Conservation (phyloP, 1,140 invertebrate species). For the Neuroterus valhalla region DNA sequence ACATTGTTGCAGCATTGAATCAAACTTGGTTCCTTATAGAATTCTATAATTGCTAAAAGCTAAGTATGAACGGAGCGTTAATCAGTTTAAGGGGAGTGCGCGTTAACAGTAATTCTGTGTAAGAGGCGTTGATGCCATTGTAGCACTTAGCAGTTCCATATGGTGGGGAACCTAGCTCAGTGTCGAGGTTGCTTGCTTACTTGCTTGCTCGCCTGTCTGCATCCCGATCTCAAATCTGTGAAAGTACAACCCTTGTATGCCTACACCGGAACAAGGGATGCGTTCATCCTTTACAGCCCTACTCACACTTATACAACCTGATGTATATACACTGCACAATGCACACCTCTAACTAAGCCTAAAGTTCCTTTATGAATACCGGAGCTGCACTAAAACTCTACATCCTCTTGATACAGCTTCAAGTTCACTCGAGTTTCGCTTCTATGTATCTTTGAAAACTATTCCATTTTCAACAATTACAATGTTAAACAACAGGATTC, state of each 20-base stretch:
- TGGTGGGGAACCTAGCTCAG: constrained; percentile 48
- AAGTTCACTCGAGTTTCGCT: too few species aligned
- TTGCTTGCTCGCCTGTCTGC: constrained; percentile 55
- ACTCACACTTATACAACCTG: constrained; percentile 6
- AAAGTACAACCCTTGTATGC: constrained; percentile 56
- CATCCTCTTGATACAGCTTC: too few species aligned
- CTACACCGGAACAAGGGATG: constrained; percentile 57
- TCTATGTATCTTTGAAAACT: too few species aligned
- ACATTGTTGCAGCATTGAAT: neutral
- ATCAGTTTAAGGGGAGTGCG: constrained; percentile 56
- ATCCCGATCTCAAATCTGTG: constrained; percentile 56
- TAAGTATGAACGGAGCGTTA: constrained; percentile 45
- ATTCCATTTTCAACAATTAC: too few species aligned
- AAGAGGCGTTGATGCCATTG: constrained; percentile 67
- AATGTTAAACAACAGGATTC: too few species aligned
- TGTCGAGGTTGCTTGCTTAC: constrained; percentile 51
- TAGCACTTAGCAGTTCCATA: constrained; percentile 66
- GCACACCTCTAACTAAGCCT: too few species aligned
- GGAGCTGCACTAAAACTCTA: too few species aligned
- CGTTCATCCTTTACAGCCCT: constrained; percentile 55
- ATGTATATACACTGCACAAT: neutral
- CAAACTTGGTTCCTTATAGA: neutral
- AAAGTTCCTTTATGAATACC: neutral
- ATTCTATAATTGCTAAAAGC: constrained; percentile 27
- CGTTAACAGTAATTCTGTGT: constrained; percentile 65